A percentile compares a stretch with the other conserved stretches of the same genome.
These are phyloP conservation scores for Hesperophylax magnus DNA, from an alignment of 1,140 invertebrate species.

Conservation along the genomic window DNA sequence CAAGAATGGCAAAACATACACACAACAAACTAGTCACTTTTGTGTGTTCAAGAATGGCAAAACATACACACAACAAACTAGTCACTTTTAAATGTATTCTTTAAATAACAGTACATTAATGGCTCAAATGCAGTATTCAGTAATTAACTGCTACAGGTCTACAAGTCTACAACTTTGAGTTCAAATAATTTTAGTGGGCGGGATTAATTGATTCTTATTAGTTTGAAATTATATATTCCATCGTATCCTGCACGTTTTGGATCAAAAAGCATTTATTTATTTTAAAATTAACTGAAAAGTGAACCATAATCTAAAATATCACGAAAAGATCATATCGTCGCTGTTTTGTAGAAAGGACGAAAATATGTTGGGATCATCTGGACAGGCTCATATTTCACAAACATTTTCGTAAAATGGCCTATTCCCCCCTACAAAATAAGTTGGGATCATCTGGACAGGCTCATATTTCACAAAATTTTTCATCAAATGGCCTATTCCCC, in stretches of 20 bases:
- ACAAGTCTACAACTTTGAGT: slow-evolving; percentile 23
- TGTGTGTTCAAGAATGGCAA: slow-evolving; percentile 4
- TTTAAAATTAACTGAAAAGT: too few species aligned
- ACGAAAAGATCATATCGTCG: too few species aligned
- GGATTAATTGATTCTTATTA: slow-evolving; percentile 20
- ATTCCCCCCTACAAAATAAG: too few species aligned
- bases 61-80: not conserved
- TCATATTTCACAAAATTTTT: too few species aligned
- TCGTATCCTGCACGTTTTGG: not conserved
- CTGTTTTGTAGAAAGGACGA: too few species aligned
- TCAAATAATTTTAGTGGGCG: slow-evolving; percentile 5
- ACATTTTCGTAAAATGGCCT: too few species aligned
- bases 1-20: slow-evolving; percentile 19
- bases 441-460: too few species aligned
- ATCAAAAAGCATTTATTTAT: not conserved
- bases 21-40: not conserved
- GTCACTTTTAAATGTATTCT: not conserved
- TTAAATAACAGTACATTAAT: not conserved
- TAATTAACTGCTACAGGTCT: not conserved
- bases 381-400: too few species aligned
- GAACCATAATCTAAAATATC: too few species aligned
- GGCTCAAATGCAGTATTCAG: not conserved
- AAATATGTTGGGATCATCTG: too few species aligned
- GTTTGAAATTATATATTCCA: not conserved
- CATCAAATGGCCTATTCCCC: too few species aligned